Evolutionary conservation across 2,797 vertebrate genomes (phyloP), one percentile per base, ranked within the genome.

Genomic region (Pitangus sulphuratus): DNA sequence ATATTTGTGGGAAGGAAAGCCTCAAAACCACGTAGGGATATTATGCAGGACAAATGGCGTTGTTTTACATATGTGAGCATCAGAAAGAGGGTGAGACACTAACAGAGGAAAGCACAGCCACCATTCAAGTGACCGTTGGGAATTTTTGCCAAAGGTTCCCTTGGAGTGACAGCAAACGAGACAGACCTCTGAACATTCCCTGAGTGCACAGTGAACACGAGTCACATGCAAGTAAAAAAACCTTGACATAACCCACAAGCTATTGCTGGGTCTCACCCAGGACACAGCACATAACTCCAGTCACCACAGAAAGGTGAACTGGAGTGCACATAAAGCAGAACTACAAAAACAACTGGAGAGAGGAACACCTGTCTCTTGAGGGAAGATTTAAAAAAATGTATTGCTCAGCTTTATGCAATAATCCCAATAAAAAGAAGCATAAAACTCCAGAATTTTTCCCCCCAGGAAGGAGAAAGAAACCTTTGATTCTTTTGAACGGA

Each of bases 401-500:
- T 76, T 72, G 50, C 76, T 85, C 42, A 91, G 62, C 71, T 90
- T 65, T 72, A 57, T 65, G 50, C 9, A 72, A 12, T 72, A 90
- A 90, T 64, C 30, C 39, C 5, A 72, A 65, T 35, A 39, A 94
- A 89, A 82, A 87, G 15, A 20, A 40, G 20, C 12, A 31, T 11
- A 82, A 75, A 84, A 70, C n/a, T 82, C 68, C 7, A 68, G 51
- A 89, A 77, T 48, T 69, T 47, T 12, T 2, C 11, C 5, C 5
- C 31, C 30, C 65, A 62, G 57, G 57, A 89, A 58, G 17, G 28
- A 75, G 44, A 5, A 78, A 75, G 31, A 94, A 89, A 68, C n/a
- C 56, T 87, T 72, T 94, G 61, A 58, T 89, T 84, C 89, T 91
- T 93, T 94, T 89, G 47, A 90, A n/a, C 4, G 91, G 51, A 72